Evolutionary conservation across 1,140 invertebrate species (phyloP), one percentile per base, ranked within the genome.

Genomic region (Drosophila lacertosa): DNA sequence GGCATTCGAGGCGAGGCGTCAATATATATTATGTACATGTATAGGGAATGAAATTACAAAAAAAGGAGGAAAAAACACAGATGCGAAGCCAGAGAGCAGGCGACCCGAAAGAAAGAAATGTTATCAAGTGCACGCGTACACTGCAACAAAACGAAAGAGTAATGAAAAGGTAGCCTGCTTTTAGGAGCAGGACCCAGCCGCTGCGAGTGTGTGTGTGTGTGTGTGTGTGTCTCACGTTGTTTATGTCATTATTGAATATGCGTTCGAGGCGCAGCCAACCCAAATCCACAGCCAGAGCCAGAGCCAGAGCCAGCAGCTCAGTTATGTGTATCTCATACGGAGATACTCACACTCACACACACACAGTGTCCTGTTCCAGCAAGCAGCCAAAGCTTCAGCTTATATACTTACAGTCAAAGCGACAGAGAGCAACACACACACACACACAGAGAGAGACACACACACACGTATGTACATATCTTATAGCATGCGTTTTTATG

Each of bases 171-270:
- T 86, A 74, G 86, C 75, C 73, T 82, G 78, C 88, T 89, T 89
- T 80, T 89, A 89, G 86, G 86, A 89, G 88, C 86, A 13, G 62
- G 57, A 80, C 81, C 79, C 72, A 62, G 24, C 2, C 24, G 5
- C 24, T 50, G 4, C 18, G 13, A 2, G 50, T 29, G 50, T 26
- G 45, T 13, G 66, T 60, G 65, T 48, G 37, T 37, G 68, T 55
- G 71, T 60, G 59, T 59, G 33, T 50, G 13, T 16, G 42, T 59
- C 51, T 51, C 47, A 33, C 48, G 42, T 71, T 83, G 78, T 83
- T 88, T 89, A 89, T 89, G 83, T 79, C 72, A 83, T 88, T 88
- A 88, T 89, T 89, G 83, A 86, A 89, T 79, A 89, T 89, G 84
- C 83, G 83, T 89, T 89, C 66, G 74, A 88, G 77, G 70, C 67